Percentiles rank a stretch among this genome's conserved stretches.
phyloP scores from a whole-genome alignment of 2,797 vertebrate genomes.

The Fistularia tabacaria region DNA sequence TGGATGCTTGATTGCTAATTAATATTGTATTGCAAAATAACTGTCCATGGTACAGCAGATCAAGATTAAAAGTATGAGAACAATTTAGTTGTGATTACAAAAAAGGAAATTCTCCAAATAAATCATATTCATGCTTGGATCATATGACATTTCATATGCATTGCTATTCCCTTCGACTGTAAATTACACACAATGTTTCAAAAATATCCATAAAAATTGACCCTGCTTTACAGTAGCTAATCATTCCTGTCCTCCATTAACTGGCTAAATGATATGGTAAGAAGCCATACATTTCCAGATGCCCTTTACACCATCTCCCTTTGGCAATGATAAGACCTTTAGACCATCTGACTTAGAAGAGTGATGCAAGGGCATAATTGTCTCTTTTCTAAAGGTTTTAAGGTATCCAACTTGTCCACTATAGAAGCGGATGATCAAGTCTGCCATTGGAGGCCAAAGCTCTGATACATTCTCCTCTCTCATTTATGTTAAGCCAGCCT shows the following conservation, averaged over 20 bases:
- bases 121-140: too few species aligned
- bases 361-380: constrained; percentile 66
- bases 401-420: constrained; percentile 63
- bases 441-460: constrained; percentile 40
- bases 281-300: constrained; percentile 73
- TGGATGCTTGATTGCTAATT: too few species aligned
- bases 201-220: constrained; percentile 79
- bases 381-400: constrained; percentile 68
- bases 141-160: constrained; percentile 14
- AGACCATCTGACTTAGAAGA: constrained; percentile 62
- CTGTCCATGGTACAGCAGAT: too few species aligned
- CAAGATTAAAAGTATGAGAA: too few species aligned
- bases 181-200: constrained; percentile 72
- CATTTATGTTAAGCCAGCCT: constrained; percentile 70
- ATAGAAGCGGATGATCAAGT: constrained; percentile 47
- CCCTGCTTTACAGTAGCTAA: constrained; percentile 67
- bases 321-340: constrained; percentile 71
- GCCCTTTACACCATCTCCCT: constrained; percentile 73
- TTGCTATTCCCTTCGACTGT: constrained; percentile 63
- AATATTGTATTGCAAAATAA: too few species aligned
- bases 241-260: constrained; percentile 76
- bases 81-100: too few species aligned
- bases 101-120: too few species aligned
- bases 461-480: constrained; percentile 63
- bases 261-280: constrained; percentile 77